Base-by-base conservation (phyloP, 2,797 vertebrate species). In the Brachyalestes nurse region DNA sequence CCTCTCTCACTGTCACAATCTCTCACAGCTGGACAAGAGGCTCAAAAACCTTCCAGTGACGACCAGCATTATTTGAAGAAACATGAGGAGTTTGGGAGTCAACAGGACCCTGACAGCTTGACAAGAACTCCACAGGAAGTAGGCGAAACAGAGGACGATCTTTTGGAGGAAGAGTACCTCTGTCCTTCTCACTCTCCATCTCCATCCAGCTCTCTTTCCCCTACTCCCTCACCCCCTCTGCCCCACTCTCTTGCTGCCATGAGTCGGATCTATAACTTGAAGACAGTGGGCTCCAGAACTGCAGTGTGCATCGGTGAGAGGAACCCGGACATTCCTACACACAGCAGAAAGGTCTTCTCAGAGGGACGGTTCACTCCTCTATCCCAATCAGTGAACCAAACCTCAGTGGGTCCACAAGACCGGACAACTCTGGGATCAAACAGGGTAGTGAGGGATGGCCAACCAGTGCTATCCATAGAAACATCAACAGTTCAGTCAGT, bases 181-280 rank as follows among this genome's bases (percentile, higher is more conserved):
- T 19, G 80, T 87, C 82, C 70, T 72, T 83, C 84, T 47, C 45
- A 61, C 0, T 86, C 89, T 57, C 86, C 86, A 25, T 72, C 81
- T n/a, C 81, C 87, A 19, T 70, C 84, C 75, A 72, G 85, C 40
- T 89, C 91, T 74, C 19, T 34, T 9, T 66, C 80, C 13, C 89
- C 87, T 0, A 72, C 89, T 58, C 38, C 70, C 17, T 77, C 38
- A 42, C 89, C 87, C 0, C 78, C 89, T 65, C 87, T 87, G 82
- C 82, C 86, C 17, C 88, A 83, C 86, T 90, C 91, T 5, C 86
- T 90, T 0, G 78, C 87, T 90, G 86, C 87, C 81, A 95, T 96
- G 95, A 95, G 93, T 28, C 89, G 93, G 71, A 93, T 95, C 65
- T 95, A 95, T 86, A 92, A 93, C 83, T 71, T 94, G 80, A 93